Base-by-base conservation (phyloP, 2,888 invertebrate genomes). In the Acronicta psi region DNA sequence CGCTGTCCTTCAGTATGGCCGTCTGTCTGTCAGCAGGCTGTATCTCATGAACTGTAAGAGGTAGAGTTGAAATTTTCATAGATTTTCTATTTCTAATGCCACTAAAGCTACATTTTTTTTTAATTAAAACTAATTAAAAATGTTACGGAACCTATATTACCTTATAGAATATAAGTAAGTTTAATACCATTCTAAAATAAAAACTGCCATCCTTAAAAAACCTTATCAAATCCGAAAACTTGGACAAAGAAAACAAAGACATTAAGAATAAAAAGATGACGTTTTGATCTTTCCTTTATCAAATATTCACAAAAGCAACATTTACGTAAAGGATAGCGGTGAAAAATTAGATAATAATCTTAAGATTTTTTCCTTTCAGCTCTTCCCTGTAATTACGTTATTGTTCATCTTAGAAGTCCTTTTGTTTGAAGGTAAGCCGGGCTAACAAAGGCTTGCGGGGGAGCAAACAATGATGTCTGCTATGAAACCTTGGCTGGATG, bases 401-500 rank as follows among this genome's bases (percentile, higher is more conserved):
- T 93, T 93, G 91, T 93, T 85, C 83, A 73, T 75, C 83, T 77
- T 81, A 79, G 81, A 81, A 82, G 80, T 83, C 82, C 91, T 86
- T 87, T 93, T 92, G 93, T 93, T 86, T 86, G 84, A 73, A 81
- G 77, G 75, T 80, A 87, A 88, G 86, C 82, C 77, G 75, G 83
- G 81, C 81, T 86, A 91, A 92, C 91, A 91, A 91, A 89, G 85
- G 90, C 77, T 83, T 84, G 68, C 65, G 59, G 61, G 89, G 85
- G 86, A 68, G 78, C 84, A 90, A 90, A 93, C 93, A 93, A 93
- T 91, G 89, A 90, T 75, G 91, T 89, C 92, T 91, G 86, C 86
- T 85, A 83, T 79, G 84, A 83, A 89, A 86, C 85, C 78, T 77
- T 80, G 77, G 79, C 80, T 67, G 60, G 77, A 50, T 46, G 74